phyloP scores from a whole-genome alignment of 2,888 invertebrate genomes.

The Microctonus brassicae region DNA sequence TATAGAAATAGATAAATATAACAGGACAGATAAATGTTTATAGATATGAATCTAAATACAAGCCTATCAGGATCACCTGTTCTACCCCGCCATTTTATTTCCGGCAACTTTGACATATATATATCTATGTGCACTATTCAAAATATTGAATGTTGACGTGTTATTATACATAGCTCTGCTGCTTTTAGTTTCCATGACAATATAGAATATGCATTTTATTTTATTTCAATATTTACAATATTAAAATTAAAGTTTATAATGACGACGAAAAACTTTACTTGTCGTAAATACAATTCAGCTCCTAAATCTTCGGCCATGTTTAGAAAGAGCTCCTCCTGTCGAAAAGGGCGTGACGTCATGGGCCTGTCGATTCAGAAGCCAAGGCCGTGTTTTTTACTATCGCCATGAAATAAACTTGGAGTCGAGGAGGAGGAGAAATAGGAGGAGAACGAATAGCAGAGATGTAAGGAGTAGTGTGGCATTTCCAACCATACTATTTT shows the following conservation, averaged over 20 bases:
- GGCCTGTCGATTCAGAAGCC: slow-evolving; percentile 48
- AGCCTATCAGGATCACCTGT: background rate
- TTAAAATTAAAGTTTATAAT: too few species aligned
- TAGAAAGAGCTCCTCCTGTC: slow-evolving; percentile 69
- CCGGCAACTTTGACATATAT: background rate
- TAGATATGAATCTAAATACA: too few species aligned
- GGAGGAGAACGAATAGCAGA: background rate
- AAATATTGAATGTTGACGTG: slow-evolving; percentile 41
- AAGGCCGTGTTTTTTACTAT: too few species aligned
- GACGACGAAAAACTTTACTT: too few species aligned
- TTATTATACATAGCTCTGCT: too few species aligned
- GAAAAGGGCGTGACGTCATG: slow-evolving; percentile 69
- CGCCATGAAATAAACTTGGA: too few species aligned
- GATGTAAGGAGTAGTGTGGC: slow-evolving; percentile 29
- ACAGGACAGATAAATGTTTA: too few species aligned
- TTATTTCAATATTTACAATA: too few species aligned
- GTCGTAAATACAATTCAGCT: slow-evolving; percentile 57
- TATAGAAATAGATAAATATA: too few species aligned
- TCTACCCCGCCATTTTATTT: background rate
- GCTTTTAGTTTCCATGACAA: too few species aligned
- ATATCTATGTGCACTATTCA: slow-evolving; percentile 36
- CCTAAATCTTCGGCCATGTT: slow-evolving; percentile 69
- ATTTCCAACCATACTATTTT: too few species aligned
- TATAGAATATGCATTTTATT: too few species aligned
- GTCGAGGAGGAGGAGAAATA: slow-evolving; percentile 12